A percentile compares a stretch with the other conserved stretches of the same genome.
These are phyloP conservation scores for Cyphomyrmex costatus DNA, from an alignment of 1,140 invertebrate species.

Conservation along the genomic window DNA sequence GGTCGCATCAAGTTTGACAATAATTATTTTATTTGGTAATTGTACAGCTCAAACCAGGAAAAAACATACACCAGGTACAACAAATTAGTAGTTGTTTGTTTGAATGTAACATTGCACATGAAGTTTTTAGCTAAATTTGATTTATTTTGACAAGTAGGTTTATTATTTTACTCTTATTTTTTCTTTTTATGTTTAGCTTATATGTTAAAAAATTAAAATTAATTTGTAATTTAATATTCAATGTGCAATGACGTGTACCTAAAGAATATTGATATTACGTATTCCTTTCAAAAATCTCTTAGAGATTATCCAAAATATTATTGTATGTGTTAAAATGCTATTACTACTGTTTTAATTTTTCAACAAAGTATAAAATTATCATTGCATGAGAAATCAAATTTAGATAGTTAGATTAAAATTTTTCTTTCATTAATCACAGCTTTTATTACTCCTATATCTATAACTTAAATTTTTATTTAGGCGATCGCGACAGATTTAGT, in stretches of 20 bases:
- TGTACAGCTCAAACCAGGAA: slow-evolving; percentile 86
- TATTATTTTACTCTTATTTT: slow-evolving; percentile 34
- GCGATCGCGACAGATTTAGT: slow-evolving; percentile 94
- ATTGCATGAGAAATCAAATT: slow-evolving; percentile 56
- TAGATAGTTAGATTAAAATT: neutral
- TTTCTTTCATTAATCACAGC: slow-evolving; percentile 26
- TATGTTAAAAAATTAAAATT: slow-evolving; percentile 49
- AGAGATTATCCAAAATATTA: neutral
- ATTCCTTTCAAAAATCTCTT: slow-evolving; percentile 13
- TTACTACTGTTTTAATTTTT: slow-evolving; percentile 5
- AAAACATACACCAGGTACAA: slow-evolving; percentile 84
- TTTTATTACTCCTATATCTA: slow-evolving; percentile 50
- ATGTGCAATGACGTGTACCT: slow-evolving; percentile 3
- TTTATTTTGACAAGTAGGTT: slow-evolving; percentile 49
- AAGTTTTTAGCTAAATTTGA: slow-evolving; percentile 43
- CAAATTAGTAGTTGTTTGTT: slow-evolving; percentile 73
- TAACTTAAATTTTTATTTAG: slow-evolving; percentile 85
- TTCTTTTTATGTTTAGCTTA: neutral
- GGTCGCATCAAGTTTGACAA: slow-evolving; percentile 66
- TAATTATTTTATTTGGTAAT: slow-evolving; percentile 80
- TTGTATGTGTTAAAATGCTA: neutral
- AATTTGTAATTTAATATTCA: slow-evolving; percentile 16
- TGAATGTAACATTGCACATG: slow-evolving; percentile 52
- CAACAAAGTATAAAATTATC: slow-evolving; percentile 17
- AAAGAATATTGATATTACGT: slow-evolving; percentile 32